phyloP scores from a whole-genome alignment of 2,797 vertebrate genomes.

The Trachurus trachurus region DNA sequence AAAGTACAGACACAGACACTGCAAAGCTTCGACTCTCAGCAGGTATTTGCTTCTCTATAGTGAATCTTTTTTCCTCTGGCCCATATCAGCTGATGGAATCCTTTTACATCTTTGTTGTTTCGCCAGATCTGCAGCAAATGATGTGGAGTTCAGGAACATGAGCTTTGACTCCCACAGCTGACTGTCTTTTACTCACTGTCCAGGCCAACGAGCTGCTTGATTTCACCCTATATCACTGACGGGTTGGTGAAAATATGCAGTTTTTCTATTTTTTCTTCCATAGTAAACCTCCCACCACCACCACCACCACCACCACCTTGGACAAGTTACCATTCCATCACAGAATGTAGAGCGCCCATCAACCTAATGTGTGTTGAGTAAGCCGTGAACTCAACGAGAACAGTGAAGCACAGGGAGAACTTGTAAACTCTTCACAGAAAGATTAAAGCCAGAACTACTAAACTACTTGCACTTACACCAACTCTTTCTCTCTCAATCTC shows the following conservation, averaged over 20 bases:
- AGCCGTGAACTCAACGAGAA: too few relatives aligned
- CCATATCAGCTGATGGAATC: slow-evolving; percentile 8
- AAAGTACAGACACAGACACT: background rate
- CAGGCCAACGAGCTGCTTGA: slow-evolving; percentile 11
- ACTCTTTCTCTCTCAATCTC: too few relatives aligned
- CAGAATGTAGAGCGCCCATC: too few relatives aligned
- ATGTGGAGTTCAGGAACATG: slow-evolving; percentile 33
- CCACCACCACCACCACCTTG: too few relatives aligned
- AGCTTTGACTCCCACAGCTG: slow-evolving; percentile 18
- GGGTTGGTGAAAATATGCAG: background rate
- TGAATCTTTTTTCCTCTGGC: background rate
- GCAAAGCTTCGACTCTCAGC: background rate
- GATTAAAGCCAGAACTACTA: too few relatives aligned
- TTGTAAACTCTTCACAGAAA: too few relatives aligned
- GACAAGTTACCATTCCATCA: too few relatives aligned
- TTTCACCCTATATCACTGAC: slow-evolving; percentile 10
- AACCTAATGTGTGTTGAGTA: too few relatives aligned
- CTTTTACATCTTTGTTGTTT: background rate
- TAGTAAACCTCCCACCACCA: too few relatives aligned
- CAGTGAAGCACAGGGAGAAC: too few relatives aligned
- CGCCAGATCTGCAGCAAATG: slow-evolving; percentile 36
- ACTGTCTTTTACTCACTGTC: slow-evolving; percentile 7
- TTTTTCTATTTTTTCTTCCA: too few relatives aligned
- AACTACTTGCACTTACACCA: too few relatives aligned
- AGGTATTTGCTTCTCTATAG: background rate